Evolutionary conservation across 2,888 invertebrate species (phyloP).

Genomic region (Drosophila cognata): DNA sequence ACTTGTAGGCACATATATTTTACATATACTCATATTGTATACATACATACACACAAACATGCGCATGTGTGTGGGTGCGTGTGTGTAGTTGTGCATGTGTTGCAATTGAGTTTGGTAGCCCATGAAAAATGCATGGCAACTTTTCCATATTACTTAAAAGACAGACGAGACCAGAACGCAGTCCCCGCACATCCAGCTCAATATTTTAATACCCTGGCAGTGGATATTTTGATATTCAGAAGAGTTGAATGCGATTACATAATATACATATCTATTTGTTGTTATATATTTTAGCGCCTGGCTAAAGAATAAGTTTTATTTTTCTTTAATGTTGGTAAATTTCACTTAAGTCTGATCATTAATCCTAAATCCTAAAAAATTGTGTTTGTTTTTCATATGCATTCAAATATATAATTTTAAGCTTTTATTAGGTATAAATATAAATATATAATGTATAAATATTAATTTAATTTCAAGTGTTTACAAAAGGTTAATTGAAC

Average conservation of each 20-base stretch:
- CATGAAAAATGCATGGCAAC: conserved; percentile 57
- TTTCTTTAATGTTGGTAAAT: background rate
- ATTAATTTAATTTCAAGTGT: no score
- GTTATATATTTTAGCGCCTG: background rate
- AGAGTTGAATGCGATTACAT: background rate
- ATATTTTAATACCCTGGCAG: conserved; percentile 14
- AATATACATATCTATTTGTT: background rate
- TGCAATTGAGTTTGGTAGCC: conserved; percentile 62
- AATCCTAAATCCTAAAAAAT: background rate
- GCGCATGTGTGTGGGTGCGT: conserved; percentile 1
- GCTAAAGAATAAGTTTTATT: no score
- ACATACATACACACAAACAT: background rate
- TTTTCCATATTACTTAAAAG: conserved; percentile 60
- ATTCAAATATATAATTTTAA: no score
- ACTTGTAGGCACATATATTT: conserved; percentile 67
- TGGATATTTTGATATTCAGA: background rate
- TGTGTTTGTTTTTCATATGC: no score
- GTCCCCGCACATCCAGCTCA: conserved; percentile 6
- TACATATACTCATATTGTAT: conserved; percentile 19
- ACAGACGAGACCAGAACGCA: conserved; percentile 42
- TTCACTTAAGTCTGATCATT: background rate
- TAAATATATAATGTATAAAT: no score
- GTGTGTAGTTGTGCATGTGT: conserved; percentile 45
- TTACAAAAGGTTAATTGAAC: background rate
- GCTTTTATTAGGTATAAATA: background rate